phyloP scores from a whole-genome alignment of 2,797 vertebrate genomes.

The Taenioides sp. region DNA sequence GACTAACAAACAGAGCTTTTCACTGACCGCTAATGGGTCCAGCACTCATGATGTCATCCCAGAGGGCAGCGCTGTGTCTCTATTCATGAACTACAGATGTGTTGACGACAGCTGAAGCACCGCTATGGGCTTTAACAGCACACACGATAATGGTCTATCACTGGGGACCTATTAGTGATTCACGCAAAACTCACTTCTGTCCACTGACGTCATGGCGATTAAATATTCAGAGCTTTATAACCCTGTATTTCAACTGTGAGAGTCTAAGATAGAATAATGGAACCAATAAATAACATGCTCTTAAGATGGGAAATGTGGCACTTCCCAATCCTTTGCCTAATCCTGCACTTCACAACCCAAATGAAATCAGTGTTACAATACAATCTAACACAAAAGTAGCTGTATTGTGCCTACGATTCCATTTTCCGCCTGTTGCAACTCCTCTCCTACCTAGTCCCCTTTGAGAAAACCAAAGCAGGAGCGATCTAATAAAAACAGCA shows the following conservation, averaged over 20 bases:
- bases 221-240: background rate
- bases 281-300: background rate
- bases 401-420: background rate
- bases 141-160: background rate
- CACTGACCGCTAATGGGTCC: constrained; percentile 42
- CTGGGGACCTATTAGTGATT: constrained; percentile 7
- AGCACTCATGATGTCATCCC: constrained; percentile 23
- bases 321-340: background rate
- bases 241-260: background rate
- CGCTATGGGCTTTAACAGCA: background rate
- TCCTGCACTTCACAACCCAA: background rate
- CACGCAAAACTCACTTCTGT: constrained; percentile 2
- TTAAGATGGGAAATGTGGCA: background rate
- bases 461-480: constrained; percentile 66
- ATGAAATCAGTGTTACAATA: constrained; percentile 1
- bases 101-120: background rate
- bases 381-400: constrained; percentile 6
- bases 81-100: background rate
- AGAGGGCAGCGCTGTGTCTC: constrained; percentile 3
- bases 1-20: constrained; percentile 48
- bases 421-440: constrained; percentile 3
- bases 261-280: background rate
- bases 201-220: background rate
- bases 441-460: constrained; percentile 50
- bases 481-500: constrained; percentile 67